Percentiles rank a stretch among this genome's conserved stretches.
Conservation (phyloP, 2,888 invertebrate genomes). For the Meteorus colon region DNA sequence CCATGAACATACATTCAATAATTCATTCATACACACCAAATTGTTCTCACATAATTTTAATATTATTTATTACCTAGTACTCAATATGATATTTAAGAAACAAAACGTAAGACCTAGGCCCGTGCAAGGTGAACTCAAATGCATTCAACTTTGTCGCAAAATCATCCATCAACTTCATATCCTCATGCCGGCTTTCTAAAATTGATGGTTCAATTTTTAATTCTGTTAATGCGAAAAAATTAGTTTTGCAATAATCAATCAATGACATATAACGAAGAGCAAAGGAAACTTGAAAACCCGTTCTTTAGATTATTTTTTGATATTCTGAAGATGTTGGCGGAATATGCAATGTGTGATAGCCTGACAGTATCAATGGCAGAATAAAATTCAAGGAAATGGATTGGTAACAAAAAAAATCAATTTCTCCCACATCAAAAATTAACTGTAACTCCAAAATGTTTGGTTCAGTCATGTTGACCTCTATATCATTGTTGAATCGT, state of each 20-base stretch:
- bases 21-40: conserved; percentile 51
- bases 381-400: background rate
- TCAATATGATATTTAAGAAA: conserved; percentile 49
- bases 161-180: background rate
- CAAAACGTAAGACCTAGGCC: conserved; percentile 64
- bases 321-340: too few relatives aligned
- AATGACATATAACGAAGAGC: background rate
- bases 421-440: background rate
- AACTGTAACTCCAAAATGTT: background rate
- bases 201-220: conserved; percentile 33
- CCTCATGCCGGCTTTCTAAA: background rate
- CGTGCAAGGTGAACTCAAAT: conserved; percentile 53
- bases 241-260: conserved; percentile 29
- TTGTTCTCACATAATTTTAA: conserved; percentile 45
- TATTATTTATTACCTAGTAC: conserved; percentile 29
- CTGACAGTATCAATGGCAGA: background rate
- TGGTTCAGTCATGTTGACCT: background rate
- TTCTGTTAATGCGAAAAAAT: conserved; percentile 23
- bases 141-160: conserved; percentile 54
- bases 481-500: background rate
- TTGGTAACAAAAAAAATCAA: background rate
- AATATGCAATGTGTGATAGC: background rate
- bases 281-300: background rate
- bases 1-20: conserved; percentile 47
- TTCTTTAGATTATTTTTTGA: background rate